These are phyloP conservation scores for Wiebesia pumilae DNA, from an alignment of 1,140 invertebrate genomes.

Conservation along the genomic window DNA sequence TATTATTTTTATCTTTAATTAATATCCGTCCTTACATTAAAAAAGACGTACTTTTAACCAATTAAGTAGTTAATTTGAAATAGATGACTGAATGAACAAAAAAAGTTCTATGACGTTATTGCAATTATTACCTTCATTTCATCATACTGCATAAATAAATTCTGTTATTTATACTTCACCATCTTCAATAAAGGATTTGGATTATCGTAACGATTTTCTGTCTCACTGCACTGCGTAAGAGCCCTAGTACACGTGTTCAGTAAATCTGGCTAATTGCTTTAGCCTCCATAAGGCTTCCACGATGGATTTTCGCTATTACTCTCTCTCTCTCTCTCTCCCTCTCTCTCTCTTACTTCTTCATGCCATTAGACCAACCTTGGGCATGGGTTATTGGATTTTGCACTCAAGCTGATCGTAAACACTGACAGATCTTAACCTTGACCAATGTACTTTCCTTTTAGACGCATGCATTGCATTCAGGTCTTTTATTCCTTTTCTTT, in stretches of 20 bases:
- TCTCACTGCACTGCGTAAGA: constrained; percentile 10
- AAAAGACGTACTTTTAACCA: not conserved
- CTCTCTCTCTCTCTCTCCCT: not conserved
- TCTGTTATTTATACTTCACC: constrained; percentile 4
- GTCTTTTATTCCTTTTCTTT: constrained; percentile 22
- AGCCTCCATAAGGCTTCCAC: constrained; percentile 11
- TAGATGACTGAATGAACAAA: not conserved
- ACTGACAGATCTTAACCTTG: constrained; percentile 36
- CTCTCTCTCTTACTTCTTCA: constrained; percentile 6
- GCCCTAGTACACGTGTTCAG: not conserved
- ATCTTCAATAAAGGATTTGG: constrained; percentile 35
- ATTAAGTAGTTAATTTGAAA: not conserved
- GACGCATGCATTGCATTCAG: not conserved
- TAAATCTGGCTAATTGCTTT: constrained; percentile 31
- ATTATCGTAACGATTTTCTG: constrained; percentile 48
- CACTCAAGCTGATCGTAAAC: constrained; percentile 20
- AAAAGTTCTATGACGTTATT: not conserved
- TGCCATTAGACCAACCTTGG: constrained; percentile 42
- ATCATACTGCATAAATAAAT: constrained; percentile 14
- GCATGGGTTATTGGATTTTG: constrained; percentile 36
- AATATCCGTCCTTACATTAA: not conserved
- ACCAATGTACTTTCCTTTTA: constrained; percentile 24
- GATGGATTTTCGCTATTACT: not conserved
- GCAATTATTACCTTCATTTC: not conserved
- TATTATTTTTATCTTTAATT: not conserved